A percentile compares a stretch with the other conserved stretches of the same genome.
phyloP scores from a whole-genome alignment of 2,113 vertebrate species.

The Ptychochromis oligacanthus region DNA sequence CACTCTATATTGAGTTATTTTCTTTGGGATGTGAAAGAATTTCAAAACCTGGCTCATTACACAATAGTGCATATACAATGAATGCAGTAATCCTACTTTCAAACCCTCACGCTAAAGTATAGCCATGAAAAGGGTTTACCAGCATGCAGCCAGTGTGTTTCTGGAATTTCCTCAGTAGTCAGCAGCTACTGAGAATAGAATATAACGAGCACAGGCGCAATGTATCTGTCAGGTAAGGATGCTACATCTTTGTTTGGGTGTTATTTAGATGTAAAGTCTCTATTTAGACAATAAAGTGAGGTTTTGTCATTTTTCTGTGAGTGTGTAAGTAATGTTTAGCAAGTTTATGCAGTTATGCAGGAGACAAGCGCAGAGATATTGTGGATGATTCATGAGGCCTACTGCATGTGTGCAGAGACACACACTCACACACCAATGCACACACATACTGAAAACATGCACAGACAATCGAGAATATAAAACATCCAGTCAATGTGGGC shows the following conservation, averaged over 20 bases:
- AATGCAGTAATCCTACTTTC: constrained; percentile 27
- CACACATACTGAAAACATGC: background rate
- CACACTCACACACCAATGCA: background rate
- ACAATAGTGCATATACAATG: constrained; percentile 26
- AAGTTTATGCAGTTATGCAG: constrained; percentile 34
- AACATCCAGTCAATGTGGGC: background rate
- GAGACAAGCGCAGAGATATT: constrained; percentile 36
- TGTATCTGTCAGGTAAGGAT: constrained; percentile 55
- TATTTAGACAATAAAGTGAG: constrained; percentile 49
- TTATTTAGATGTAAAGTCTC: constrained; percentile 60
- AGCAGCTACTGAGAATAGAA: constrained; percentile 61
- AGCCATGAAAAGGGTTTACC: constrained; percentile 62
- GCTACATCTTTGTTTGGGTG: constrained; percentile 40
- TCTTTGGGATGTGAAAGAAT: constrained; percentile 29
- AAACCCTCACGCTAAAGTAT: constrained; percentile 38
- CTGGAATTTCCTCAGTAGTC: constrained; percentile 63
- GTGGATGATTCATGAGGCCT: constrained; percentile 43
- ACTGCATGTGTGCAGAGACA: background rate
- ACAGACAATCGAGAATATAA: constrained; percentile 11
- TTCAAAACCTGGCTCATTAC: constrained; percentile 30
- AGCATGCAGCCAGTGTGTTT: constrained; percentile 29
- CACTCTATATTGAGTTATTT: background rate
- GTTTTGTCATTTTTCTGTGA: constrained; percentile 35
- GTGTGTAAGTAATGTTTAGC: constrained; percentile 8
- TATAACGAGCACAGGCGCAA: constrained; percentile 60